These are phyloP conservation scores for Haplochromis burtoni DNA, from an alignment of 2,113 vertebrate genomes.

Conservation along the genomic window DNA sequence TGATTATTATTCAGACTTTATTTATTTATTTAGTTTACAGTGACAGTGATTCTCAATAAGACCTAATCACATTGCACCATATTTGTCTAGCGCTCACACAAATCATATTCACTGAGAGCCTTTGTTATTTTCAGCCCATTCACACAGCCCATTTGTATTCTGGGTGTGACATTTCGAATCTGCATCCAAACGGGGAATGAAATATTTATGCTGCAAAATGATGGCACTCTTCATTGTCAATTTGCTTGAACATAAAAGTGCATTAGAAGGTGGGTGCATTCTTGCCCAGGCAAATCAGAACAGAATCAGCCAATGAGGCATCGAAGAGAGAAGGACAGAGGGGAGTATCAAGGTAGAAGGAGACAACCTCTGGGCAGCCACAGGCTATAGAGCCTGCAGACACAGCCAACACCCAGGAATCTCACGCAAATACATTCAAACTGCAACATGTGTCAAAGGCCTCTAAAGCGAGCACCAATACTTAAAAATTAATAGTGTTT, in stretches of 20 bases:
- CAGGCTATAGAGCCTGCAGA: not conserved
- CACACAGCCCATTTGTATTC: slow-evolving; percentile 62
- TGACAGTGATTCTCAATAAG: slow-evolving; percentile 23
- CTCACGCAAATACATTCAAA: not conserved
- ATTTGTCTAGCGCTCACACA: slow-evolving; percentile 23
- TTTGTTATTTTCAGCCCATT: slow-evolving; percentile 10
- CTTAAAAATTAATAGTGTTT: not conserved
- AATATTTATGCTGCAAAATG: slow-evolving; percentile 71
- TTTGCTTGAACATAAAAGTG: slow-evolving; percentile 69
- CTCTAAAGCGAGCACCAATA: not conserved
- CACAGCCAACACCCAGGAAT: slow-evolving; percentile 8
- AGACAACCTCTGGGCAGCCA: slow-evolving; percentile 13
- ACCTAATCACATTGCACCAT: slow-evolving; percentile 16
- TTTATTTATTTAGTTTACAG: not conserved
- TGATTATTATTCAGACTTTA: not conserved
- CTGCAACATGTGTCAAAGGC: not conserved
- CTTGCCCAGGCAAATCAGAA: slow-evolving; percentile 65
- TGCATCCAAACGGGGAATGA: slow-evolving; percentile 71
- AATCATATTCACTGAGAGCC: slow-evolving; percentile 38
- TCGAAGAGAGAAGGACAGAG: not conserved
- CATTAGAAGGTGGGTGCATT: slow-evolving; percentile 65
- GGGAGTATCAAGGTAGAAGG: not conserved
- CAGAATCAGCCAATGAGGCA: slow-evolving; percentile 57
- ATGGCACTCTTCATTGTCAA: slow-evolving; percentile 68
- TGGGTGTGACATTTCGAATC: slow-evolving; percentile 40